These are phyloP conservation scores for Cettia cetti DNA, from an alignment of 2,113 vertebrate species.

Conservation along the genomic window DNA sequence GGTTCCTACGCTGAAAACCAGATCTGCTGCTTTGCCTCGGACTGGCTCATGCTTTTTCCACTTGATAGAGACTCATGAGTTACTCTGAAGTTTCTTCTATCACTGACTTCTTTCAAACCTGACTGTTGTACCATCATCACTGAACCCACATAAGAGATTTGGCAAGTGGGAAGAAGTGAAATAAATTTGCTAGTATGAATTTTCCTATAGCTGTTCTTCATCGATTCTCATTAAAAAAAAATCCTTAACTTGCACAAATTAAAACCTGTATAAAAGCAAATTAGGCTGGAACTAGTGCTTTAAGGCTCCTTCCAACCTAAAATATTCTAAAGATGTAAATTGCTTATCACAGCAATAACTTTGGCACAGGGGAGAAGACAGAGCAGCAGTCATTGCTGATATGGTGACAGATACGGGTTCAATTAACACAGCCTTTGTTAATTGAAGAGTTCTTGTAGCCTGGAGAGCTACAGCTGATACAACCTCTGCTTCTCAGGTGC, in stretches of 20 bases:
- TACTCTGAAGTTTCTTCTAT: neutral
- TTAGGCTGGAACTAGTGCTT: neutral
- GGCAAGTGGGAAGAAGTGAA: slow-evolving; percentile 30
- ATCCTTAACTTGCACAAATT: neutral
- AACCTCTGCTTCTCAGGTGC: neutral
- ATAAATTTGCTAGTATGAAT: neutral
- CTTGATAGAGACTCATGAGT: neutral
- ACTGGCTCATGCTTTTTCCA: neutral
- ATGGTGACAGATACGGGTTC: neutral
- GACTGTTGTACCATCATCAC: neutral
- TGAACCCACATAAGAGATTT: neutral
- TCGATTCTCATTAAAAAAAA: neutral
- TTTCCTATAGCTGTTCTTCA: slow-evolving; percentile 3
- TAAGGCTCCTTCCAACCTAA: neutral
- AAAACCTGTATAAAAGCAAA: neutral
- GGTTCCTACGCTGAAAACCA: neutral
- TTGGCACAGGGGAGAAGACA: neutral
- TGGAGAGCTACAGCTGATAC: neutral
- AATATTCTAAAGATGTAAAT: neutral
- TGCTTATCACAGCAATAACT: neutral
- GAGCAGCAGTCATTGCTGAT: neutral
- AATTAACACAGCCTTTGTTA: neutral
- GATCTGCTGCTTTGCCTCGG: neutral
- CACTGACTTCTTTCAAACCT: neutral
- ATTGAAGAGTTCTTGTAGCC: neutral